These are phyloP conservation scores for Drosophila obscura DNA, from an alignment of 1,140 invertebrate genomes.

Conservation along the genomic window DNA sequence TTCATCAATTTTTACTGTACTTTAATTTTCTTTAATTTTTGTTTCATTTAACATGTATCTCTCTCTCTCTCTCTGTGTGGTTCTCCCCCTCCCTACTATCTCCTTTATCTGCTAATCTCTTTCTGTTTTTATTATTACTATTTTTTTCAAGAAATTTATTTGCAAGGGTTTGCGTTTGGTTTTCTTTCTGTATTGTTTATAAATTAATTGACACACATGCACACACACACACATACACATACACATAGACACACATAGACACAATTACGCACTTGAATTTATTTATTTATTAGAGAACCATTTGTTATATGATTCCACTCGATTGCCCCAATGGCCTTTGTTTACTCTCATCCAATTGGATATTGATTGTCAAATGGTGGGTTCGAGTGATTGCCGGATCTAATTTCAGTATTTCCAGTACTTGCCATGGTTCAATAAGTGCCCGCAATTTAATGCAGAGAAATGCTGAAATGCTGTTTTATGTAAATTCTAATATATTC, in stretches of 20 bases:
- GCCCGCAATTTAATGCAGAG: too few relatives aligned
- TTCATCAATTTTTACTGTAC: conserved; percentile 25
- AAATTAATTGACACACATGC: conserved; percentile 40
- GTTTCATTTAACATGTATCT: conserved; percentile 14
- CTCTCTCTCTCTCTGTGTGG: conserved; percentile 17
- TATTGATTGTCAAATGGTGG: too few relatives aligned
- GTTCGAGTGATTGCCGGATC: too few relatives aligned
- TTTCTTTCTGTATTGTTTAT: conserved; percentile 43
- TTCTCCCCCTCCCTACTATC: conserved; percentile 4
- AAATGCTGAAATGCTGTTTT: too few relatives aligned
- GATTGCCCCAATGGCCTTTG: conserved; percentile 23
- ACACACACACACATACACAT: conserved; percentile 26
- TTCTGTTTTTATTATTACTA: conserved; percentile 19
- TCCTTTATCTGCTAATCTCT: conserved; percentile 9
- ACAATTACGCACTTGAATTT: conserved; percentile 26
- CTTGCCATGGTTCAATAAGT: too few relatives aligned
- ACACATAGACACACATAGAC: conserved; percentile 19
- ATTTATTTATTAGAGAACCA: conserved; percentile 21
- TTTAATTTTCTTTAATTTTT: conserved; percentile 17
- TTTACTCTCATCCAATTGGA: too few relatives aligned
- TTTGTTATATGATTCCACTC: background rate
- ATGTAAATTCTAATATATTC: too few relatives aligned
- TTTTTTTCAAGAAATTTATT: conserved; percentile 15
- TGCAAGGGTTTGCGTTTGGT: conserved; percentile 57
- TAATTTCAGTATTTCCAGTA: too few relatives aligned